These are phyloP conservation scores for Ladona fulva DNA, from an alignment of 1,140 invertebrate genomes.

Conservation along the genomic window DNA sequence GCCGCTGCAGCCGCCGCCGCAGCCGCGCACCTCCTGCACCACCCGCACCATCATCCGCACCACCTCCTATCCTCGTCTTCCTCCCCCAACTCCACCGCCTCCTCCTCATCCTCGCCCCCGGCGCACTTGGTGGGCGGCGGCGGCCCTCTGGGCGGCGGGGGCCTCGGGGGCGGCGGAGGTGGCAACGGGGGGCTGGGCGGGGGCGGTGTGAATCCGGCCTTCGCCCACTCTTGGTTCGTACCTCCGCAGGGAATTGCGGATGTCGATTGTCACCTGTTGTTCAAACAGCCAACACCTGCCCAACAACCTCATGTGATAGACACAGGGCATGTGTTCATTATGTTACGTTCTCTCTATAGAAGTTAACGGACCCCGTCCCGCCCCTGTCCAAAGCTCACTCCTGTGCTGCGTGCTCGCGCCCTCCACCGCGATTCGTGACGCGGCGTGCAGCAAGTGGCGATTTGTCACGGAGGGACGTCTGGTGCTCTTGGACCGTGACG, in stretches of 20 bases:
- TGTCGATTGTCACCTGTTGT: not conserved
- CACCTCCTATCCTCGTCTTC: not conserved
- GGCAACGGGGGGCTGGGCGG: conserved; percentile 34
- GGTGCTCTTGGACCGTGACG: too few relatives aligned
- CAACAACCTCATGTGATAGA: conserved; percentile 1
- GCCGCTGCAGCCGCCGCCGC: conserved; percentile 16
- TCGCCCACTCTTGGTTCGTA: conserved; percentile 88
- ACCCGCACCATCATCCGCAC: not conserved
- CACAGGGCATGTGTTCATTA: not conserved
- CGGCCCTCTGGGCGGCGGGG: conserved; percentile 42
- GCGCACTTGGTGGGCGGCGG: conserved; percentile 43
- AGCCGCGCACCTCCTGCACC: not conserved
- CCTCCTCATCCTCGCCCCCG: not conserved
- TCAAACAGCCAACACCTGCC: conserved; percentile 1
- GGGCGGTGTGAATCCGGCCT: conserved; percentile 46
- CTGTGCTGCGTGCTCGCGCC: too few relatives aligned
- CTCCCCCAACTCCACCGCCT: not conserved
- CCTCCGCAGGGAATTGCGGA: conserved; percentile 42
- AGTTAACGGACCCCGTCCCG: too few relatives aligned
- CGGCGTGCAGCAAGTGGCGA: too few relatives aligned
- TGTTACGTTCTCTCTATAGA: not conserved
- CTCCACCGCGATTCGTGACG: too few relatives aligned
- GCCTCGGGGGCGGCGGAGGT: conserved; percentile 43
- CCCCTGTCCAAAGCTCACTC: too few relatives aligned
- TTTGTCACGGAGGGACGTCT: too few relatives aligned